Evolutionary conservation across 2,888 invertebrate species (phyloP), one percentile per base, ranked within the genome.

Genomic region (Drosophila niveifrons): DNA sequence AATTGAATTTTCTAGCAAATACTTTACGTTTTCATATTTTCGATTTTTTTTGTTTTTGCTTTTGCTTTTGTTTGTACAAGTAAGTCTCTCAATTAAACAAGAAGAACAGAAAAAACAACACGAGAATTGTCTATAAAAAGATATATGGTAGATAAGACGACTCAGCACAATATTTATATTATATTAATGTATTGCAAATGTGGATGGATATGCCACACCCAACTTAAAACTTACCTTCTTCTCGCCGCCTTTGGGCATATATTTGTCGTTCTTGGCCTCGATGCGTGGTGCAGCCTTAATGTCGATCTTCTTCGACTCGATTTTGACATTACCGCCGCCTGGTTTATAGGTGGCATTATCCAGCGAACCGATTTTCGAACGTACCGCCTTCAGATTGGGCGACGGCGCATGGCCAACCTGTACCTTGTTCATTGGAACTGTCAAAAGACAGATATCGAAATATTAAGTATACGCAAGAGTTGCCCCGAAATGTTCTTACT

Each of bases 351-450:
- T 96, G 29, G 97, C 94, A 92, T 98, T 98, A n/a, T 97, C 96
- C 91, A 98, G 93, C 2, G 98, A 98, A 15, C 98, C 98, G 85
- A 98, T 97, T 94, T 98, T 98, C 23, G 98, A 98, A 91, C 95
- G 96, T n/a, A 97, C 96, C 74, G 96, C 95, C 93, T 98, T 98
- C 87, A 97, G 94, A 92, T 98, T 98, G 28, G 98, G 98, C 61
- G 97, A 98, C 65, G 98, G 97, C 62, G 97, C 97, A 83, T 96
- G 95, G 57, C 98, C 98, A 51, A 97, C 97, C 94, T 97, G 97
- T 72, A 97, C 93, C 93, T 97, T 98, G 92, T 98, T 98, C 97
- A 98, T 98, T 78, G 98, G 97, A 90, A 98, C 93, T 94, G 9
- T 1, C 0, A 10, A 7, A 31, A 10, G 23, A 15, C 34, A 34